Percentiles rank a stretch among this genome's conserved stretches.
Evolutionary conservation across 2,113 vertebrate genomes (phyloP).

Genomic region (Hymenochirus boettgeri): DNA sequence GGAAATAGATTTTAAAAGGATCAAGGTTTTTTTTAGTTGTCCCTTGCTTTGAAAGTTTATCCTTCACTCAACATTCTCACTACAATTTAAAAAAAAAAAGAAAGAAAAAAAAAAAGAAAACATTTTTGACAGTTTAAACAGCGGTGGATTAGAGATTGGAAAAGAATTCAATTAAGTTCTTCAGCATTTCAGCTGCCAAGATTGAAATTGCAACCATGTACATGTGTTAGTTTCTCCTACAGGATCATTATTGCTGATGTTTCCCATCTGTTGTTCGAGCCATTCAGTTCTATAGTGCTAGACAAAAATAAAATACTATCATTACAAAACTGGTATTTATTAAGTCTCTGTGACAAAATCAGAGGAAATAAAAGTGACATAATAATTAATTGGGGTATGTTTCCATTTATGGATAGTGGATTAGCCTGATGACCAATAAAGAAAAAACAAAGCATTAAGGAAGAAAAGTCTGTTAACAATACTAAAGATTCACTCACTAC

Average conservation of each 20-base stretch:
- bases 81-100: conserved; percentile 30
- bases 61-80: conserved; percentile 7
- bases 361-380: conserved; percentile 19
- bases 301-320: conserved; percentile 38
- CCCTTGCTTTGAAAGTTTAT: neutral
- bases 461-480: too few species aligned
- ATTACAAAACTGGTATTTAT: conserved; percentile 37
- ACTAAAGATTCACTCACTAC: too few species aligned
- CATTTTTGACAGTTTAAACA: conserved; percentile 42
- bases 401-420: too few species aligned
- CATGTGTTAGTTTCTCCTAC: conserved; percentile 41
- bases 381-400: too few species aligned
- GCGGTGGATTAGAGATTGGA: conserved; percentile 42
- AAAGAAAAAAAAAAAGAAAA: conserved; percentile 13
- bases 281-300: conserved; percentile 15
- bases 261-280: conserved; percentile 38
- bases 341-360: conserved; percentile 29
- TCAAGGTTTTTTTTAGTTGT: neutral
- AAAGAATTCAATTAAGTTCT: conserved; percentile 43
- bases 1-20: too few species aligned
- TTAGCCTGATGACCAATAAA: too few species aligned
- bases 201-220: conserved; percentile 40
- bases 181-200: conserved; percentile 42
- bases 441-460: too few species aligned
- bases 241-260: conserved; percentile 43